Percentiles rank a stretch among this genome's conserved stretches.
These are phyloP conservation scores for Melikaiella ostensackeni DNA, from an alignment of 2,888 invertebrate genomes.

Conservation along the genomic window DNA sequence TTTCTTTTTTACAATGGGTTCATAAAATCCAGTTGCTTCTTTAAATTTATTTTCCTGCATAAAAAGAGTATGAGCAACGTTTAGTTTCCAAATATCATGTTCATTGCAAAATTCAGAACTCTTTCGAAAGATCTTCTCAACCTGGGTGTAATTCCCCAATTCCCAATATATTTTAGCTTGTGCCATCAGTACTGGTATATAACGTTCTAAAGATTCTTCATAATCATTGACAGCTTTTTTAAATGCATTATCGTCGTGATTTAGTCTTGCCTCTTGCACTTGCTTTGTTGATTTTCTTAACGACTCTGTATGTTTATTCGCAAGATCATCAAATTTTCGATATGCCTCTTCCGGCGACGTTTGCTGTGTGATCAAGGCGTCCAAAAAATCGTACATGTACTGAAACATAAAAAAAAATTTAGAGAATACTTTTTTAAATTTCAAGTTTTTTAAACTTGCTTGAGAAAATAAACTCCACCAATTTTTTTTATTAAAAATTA, in stretches of 20 bases:
- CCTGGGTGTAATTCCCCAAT: constrained; percentile 95
- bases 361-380: constrained; percentile 97
- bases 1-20: constrained; percentile 97
- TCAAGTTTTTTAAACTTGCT: no score
- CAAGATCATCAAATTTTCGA: constrained; percentile 96
- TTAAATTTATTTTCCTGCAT: constrained; percentile 99
- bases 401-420: constrained; percentile 67
- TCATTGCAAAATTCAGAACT: constrained; percentile 99
- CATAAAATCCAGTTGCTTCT: constrained; percentile 98
- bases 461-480: no score
- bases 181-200: constrained; percentile 99
- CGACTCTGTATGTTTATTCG: constrained; percentile 92
- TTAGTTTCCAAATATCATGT: constrained; percentile 97
- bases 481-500: no score
- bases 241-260: constrained; percentile 92
- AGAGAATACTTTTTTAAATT: background rate
- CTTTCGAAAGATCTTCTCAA: constrained; percentile 97
- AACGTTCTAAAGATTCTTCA: constrained; percentile 93
- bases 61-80: constrained; percentile 98
- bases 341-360: constrained; percentile 98
- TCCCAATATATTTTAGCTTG: constrained; percentile 99
- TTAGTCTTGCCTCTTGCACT: constrained; percentile 94
- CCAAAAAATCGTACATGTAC: constrained; percentile 96
- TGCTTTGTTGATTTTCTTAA: constrained; percentile 95
- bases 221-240: constrained; percentile 95